These are phyloP conservation scores for Platalea minor DNA, from an alignment of 2,797 vertebrate genomes.

Conservation along the genomic window DNA sequence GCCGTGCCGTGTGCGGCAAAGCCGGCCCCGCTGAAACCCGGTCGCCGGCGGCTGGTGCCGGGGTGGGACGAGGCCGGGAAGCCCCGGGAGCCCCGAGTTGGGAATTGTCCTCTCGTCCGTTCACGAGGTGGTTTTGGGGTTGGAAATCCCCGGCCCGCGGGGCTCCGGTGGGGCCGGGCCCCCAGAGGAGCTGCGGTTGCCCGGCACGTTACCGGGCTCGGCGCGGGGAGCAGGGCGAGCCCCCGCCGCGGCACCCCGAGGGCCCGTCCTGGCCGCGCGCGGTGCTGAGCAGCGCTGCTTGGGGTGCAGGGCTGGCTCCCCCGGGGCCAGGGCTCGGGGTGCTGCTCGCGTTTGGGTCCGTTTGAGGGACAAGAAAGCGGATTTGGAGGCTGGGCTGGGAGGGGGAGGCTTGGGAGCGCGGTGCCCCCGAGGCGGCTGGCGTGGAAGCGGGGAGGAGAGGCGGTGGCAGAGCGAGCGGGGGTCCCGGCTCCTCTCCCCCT, in stretches of 20 bases:
- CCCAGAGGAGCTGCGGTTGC: background rate
- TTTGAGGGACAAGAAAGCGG: background rate
- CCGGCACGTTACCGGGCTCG: background rate
- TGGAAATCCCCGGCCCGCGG: background rate
- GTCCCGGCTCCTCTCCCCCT: background rate
- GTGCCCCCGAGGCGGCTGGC: background rate
- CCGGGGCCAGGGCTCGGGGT: accelerated
- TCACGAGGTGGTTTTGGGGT: background rate
- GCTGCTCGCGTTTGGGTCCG: background rate
- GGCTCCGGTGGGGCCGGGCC: background rate
- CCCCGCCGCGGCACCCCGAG: too few species aligned
- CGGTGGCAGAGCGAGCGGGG: background rate
- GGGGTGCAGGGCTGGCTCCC: too few species aligned
- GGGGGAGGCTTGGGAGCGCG: background rate
- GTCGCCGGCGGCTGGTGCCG: background rate
- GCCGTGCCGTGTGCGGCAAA: background rate
- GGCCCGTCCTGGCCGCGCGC: background rate
- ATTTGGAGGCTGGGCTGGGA: background rate
- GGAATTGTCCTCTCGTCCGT: background rate
- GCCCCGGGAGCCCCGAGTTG: background rate
- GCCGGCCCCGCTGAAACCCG: background rate
- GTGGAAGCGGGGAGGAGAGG: background rate
- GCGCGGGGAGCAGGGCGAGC: background rate
- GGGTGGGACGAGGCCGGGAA: background rate
- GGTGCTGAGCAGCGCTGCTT: background rate